Percentiles rank a stretch among this genome's conserved stretches.
Evolutionary conservation across 2,888 invertebrate genomes (phyloP).

Genomic region (Chelonus formosanus): DNA sequence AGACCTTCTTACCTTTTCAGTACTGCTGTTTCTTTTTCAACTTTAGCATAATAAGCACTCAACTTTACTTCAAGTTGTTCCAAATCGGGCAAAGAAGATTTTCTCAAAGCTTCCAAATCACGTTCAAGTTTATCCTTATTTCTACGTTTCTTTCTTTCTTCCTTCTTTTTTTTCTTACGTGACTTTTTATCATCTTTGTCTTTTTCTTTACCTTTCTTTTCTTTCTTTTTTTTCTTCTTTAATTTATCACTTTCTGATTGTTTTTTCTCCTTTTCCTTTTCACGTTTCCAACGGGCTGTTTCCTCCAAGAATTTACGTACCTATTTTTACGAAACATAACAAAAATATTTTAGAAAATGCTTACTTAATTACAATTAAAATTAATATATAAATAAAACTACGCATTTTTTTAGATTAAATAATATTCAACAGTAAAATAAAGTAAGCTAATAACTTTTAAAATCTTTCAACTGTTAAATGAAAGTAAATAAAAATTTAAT

Average conservation of each 20-base stretch:
- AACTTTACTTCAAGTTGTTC: slow-evolving; percentile 81
- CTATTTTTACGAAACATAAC: slow-evolving; percentile 46
- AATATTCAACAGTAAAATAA: no score
- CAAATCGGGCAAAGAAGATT: slow-evolving; percentile 76
- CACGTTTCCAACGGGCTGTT: slow-evolving; percentile 79
- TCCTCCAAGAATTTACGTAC: slow-evolving; percentile 87
- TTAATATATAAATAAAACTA: slow-evolving; percentile 11
- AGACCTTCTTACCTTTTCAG: slow-evolving; percentile 67
- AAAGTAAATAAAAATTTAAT: no score
- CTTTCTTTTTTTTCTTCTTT: slow-evolving; percentile 78
- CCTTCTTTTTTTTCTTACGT: slow-evolving; percentile 71
- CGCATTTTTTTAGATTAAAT: no score
- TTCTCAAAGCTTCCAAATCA: slow-evolving; percentile 72
- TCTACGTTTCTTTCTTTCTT: slow-evolving; percentile 70
- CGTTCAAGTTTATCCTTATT: slow-evolving; percentile 70
- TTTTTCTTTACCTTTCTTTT: slow-evolving; percentile 76
- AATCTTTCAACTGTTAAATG: no score
- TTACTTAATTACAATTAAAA: slow-evolving; percentile 1
- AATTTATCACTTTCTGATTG: slow-evolving; percentile 73
- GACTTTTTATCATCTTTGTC: slow-evolving; percentile 71
- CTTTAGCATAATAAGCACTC: slow-evolving; percentile 80
- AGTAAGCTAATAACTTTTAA: no score
- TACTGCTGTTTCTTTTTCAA: slow-evolving; percentile 72
- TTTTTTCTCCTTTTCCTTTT: slow-evolving; percentile 78
- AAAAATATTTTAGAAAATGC: neutral